Conservation (phyloP, 1,140 invertebrate species). For the Cyclina sinensis region DNA sequence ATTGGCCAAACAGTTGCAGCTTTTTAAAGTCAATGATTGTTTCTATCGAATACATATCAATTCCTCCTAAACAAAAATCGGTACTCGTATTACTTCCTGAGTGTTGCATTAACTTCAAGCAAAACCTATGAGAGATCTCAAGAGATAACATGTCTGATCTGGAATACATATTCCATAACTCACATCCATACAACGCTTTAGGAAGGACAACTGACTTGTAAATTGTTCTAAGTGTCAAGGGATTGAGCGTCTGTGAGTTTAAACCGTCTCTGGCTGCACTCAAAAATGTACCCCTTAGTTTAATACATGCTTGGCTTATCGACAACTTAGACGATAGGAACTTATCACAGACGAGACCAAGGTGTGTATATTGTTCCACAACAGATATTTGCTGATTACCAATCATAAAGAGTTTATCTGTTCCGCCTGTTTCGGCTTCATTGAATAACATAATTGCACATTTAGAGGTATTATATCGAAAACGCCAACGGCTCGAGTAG, state of each 20-base stretch:
- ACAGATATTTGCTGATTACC: neutral
- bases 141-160: neutral
- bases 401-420: neutral
- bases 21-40: slow-evolving; percentile 19
- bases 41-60: neutral
- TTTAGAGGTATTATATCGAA: slow-evolving; percentile 23
- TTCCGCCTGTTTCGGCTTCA: too few relatives aligned
- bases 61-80: neutral
- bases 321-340: neutral
- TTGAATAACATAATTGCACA: slow-evolving; percentile 1
- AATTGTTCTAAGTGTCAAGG: neutral
- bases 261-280: neutral
- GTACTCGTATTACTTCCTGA: neutral
- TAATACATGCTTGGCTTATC: neutral
- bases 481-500: slow-evolving; percentile 30
- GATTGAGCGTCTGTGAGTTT: neutral
- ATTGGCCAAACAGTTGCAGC: slow-evolving; percentile 30
- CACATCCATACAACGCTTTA: slow-evolving; percentile 31
- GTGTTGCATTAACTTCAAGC: slow-evolving; percentile 10
- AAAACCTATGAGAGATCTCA: neutral
- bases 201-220: slow-evolving; percentile 12
- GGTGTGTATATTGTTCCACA: neutral
- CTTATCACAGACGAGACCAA: neutral
- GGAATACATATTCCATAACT: neutral
- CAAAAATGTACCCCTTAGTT: slow-evolving; percentile 32